phyloP scores from a whole-genome alignment of 2,888 invertebrate genomes.

The Tubiluchus corallicola region DNA sequence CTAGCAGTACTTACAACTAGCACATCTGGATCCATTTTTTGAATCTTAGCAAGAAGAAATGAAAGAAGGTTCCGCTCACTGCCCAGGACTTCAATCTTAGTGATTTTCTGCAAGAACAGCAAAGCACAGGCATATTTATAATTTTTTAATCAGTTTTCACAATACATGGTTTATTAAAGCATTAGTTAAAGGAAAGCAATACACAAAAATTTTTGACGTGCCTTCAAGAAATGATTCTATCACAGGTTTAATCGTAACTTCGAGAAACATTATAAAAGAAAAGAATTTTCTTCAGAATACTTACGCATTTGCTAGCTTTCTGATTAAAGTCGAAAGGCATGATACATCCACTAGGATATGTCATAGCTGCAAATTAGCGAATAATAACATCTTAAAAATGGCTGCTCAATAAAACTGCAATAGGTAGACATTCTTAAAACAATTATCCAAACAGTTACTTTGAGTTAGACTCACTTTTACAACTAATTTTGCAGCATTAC shows the following conservation, averaged over 20 bases:
- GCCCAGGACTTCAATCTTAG: slow-evolving; percentile 51
- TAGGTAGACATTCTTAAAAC: slow-evolving; percentile 10
- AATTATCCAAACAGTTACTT: not conserved
- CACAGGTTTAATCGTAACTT: too few species aligned
- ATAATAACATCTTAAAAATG: slow-evolving; percentile 2
- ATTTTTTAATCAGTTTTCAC: too few species aligned
- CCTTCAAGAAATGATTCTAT: too few species aligned
- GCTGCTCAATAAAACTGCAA: slow-evolving; percentile 8
- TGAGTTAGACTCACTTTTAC: too few species aligned
- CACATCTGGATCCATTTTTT: slow-evolving; percentile 76
- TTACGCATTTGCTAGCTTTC: slow-evolving; percentile 35
- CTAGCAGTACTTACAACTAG: slow-evolving; percentile 51
- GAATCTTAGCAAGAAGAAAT: slow-evolving; percentile 64
- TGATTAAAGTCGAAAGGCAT: slow-evolving; percentile 70
- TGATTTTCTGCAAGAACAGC: slow-evolving; percentile 18
- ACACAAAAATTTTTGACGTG: too few species aligned
- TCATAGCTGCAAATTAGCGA: slow-evolving; percentile 42
- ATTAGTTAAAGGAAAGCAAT: too few species aligned
- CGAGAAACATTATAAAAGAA: too few species aligned
- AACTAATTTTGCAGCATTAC: too few species aligned
- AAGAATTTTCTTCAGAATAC: not conserved
- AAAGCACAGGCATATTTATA: too few species aligned
- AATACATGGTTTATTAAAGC: too few species aligned
- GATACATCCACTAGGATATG: slow-evolving; percentile 52
- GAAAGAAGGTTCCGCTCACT: slow-evolving; percentile 69